Base-by-base conservation (phyloP, 2,113 vertebrate genomes). In the Urocynchramus pylzowi region DNA sequence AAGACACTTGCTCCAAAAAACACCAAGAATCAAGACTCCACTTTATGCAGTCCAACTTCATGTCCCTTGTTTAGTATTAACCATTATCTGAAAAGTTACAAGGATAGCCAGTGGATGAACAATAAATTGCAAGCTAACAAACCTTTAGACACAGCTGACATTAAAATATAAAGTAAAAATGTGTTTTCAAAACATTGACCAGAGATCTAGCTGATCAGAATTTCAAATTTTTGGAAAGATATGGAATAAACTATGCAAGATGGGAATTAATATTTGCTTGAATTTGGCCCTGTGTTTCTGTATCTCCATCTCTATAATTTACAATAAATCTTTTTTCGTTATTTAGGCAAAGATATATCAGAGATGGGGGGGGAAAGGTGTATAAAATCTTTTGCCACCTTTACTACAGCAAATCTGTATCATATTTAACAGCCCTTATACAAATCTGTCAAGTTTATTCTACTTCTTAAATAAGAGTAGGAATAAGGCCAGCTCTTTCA, bases 281-380 rank as follows among this genome's bases (percentile, higher is more conserved):
- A 90, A 53, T 81, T 68, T 61, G 9, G 69, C 28, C 5, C 5
- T 2, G 9, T 17, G 10, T 10, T 53, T 84, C 54, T 89, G 5
- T n/a, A 54, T 65, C 12, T 57, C 18, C 23, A 21, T 23, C 19
- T 75, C 20, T 63, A 24, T 19, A 2, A 65, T 27, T 76, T 86
- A 50, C 16, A 84, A 45, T 2, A 67, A 35, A 23, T 84, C 3
- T 76, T 78, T 81, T 33, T 67, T 63, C 18, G 17, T 54, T 45
- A 39, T 33, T 50, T 59, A 75, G 21, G 16, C 18, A 92, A 92
- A 80, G 11, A 57, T 56, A 5, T 16, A 47, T 35, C 15, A 47
- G 68, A 71, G 5, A 20, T 0, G 6, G 7, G 18, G 5, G 4
- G 1, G 1, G 10, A 10, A 65, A 3, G 0, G 7, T 28, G 14